Evolutionary conservation across 2,797 vertebrate species (phyloP).

Genomic region (Peromyscus eremicus): DNA sequence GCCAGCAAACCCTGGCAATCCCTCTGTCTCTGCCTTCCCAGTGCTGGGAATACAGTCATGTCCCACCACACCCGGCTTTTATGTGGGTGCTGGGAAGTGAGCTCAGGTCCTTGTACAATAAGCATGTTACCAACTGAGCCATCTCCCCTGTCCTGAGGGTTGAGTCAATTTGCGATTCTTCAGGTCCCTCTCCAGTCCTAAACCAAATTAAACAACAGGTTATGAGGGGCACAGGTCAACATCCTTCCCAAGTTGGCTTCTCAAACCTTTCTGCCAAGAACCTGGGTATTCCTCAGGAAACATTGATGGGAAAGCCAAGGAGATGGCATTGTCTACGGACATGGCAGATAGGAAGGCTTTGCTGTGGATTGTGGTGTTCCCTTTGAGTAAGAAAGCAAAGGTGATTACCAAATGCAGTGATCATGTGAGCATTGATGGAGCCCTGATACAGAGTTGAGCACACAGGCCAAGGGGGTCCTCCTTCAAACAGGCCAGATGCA

Average conservation of each 20-base stretch:
- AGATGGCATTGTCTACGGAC: neutral
- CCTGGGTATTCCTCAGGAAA: fast-evolving
- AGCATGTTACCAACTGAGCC: too few relatives aligned
- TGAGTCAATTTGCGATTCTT: neutral
- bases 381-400: neutral
- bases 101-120: neutral
- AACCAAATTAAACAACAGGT: neutral
- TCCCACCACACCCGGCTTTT: neutral
- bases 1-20: too few relatives aligned
- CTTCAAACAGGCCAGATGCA: neutral
- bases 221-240: too few relatives aligned
- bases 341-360: neutral
- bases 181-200: neutral
- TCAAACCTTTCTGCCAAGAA: neutral
- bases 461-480: neutral
- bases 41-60: neutral
- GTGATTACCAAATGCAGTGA: neutral
- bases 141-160: neutral
- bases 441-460: neutral
- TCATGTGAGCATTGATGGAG: neutral
- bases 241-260: fast-evolving
- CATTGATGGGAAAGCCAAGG: neutral
- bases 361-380: neutral
- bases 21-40: neutral
- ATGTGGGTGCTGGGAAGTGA: neutral